These are phyloP conservation scores for Chymomyza procnemis DNA, from an alignment of 2,888 invertebrate species.

Conservation along the genomic window DNA sequence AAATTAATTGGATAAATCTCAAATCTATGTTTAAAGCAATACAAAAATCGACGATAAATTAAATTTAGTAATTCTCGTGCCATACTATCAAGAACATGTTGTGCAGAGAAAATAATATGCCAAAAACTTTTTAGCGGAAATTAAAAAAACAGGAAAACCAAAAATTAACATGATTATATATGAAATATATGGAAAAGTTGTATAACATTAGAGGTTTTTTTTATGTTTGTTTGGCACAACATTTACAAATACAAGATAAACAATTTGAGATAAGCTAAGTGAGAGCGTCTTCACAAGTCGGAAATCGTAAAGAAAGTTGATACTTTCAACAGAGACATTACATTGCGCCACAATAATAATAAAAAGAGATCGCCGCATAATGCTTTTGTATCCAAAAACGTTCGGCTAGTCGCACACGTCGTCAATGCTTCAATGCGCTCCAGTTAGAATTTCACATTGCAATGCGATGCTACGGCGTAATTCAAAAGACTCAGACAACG, in stretches of 20 bases:
- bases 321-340: constrained; percentile 16
- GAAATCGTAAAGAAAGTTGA: constrained; percentile 48
- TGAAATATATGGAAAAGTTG: too few relatives aligned
- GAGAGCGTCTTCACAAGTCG: constrained; percentile 46
- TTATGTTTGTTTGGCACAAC: too few relatives aligned
- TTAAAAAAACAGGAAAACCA: too few relatives aligned
- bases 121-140: too few relatives aligned
- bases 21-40: too few relatives aligned
- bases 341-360: not conserved
- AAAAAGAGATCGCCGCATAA: not conserved
- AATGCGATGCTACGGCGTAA: not conserved
- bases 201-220: too few relatives aligned
- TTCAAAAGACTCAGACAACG: constrained; percentile 3
- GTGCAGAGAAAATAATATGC: too few relatives aligned
- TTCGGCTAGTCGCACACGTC: not conserved
- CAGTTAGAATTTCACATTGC: constrained; percentile 50
- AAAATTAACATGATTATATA: too few relatives aligned
- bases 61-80: too few relatives aligned
- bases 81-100: too few relatives aligned
- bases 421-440: constrained; percentile 13
- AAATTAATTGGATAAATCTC: too few relatives aligned
- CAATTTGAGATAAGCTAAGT: constrained; percentile 45
- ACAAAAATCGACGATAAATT: too few relatives aligned
- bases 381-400: not conserved
- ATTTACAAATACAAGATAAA: constrained; percentile 60